Evolutionary conservation across 1,140 invertebrate genomes (phyloP).

Genomic region (Trissolcus basalis): DNA sequence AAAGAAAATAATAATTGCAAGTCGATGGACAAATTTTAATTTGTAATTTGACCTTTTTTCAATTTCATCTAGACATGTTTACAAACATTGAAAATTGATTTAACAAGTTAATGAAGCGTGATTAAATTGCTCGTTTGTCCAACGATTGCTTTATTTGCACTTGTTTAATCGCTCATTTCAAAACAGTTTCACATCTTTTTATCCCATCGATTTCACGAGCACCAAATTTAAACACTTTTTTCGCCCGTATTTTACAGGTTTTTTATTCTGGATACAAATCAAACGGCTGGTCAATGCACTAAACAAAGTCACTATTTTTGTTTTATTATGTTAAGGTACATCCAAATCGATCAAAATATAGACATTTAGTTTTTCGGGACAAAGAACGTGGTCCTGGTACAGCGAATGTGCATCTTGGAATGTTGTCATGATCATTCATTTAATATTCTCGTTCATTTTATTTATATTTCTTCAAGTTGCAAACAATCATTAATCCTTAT

Average conservation of each 20-base stretch:
- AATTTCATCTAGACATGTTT: too few species aligned
- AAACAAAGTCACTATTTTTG: slow-evolving; percentile 31
- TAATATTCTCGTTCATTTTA: neutral
- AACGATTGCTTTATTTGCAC: too few species aligned
- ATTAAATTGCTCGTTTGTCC: too few species aligned
- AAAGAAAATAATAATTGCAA: too few species aligned
- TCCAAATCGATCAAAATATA: slow-evolving; percentile 9
- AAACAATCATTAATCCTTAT: neutral
- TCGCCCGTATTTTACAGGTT: slow-evolving; percentile 32
- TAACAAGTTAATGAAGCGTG: too few species aligned
- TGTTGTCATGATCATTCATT: slow-evolving; percentile 6
- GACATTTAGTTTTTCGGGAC: slow-evolving; percentile 3
- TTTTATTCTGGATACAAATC: slow-evolving; percentile 31
- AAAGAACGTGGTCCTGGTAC: slow-evolving; percentile 13
- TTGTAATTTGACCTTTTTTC: too few species aligned
- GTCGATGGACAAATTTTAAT: too few species aligned
- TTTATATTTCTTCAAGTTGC: neutral
- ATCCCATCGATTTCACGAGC: neutral
- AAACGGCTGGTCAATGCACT: slow-evolving; percentile 26
- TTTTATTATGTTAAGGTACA: slow-evolving; percentile 37
- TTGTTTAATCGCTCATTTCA: too few species aligned
- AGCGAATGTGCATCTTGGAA: slow-evolving; percentile 14
- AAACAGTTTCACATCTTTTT: too few species aligned
- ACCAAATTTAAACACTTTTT: neutral
- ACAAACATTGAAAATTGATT: too few species aligned